Percentiles rank a stretch among this genome's conserved stretches.
phyloP scores from a whole-genome alignment of 1,140 invertebrate species.

The Diuraphis noxia region DNA sequence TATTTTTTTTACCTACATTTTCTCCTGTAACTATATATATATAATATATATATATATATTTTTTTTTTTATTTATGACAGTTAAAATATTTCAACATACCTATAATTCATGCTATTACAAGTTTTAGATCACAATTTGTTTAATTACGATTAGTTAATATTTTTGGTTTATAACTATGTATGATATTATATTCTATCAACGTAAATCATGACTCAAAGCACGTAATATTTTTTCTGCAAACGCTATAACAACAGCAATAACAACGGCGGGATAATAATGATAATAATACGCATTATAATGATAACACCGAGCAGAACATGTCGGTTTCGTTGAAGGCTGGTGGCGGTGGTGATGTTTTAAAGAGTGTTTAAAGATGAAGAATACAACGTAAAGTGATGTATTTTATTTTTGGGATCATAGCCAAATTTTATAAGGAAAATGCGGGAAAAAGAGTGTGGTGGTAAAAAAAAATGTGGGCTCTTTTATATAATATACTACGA shows the following conservation, averaged over 20 bases:
- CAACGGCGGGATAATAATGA: background rate
- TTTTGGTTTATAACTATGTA: background rate
- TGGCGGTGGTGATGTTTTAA: background rate
- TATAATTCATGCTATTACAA: too few species aligned
- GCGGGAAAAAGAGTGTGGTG: background rate
- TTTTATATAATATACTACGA: background rate
- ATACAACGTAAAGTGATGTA: background rate
- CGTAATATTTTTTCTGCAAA: background rate
- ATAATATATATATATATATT: too few species aligned
- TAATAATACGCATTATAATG: background rate
- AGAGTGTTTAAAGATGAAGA: background rate
- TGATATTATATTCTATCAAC: background rate
- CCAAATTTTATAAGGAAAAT: conserved; percentile 17
- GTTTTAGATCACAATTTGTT: too few species aligned
- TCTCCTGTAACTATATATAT: too few species aligned
- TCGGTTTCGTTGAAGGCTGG: background rate
- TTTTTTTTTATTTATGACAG: too few species aligned
- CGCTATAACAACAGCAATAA: background rate
- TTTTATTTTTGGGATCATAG: conserved; percentile 46
- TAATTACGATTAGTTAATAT: too few species aligned
- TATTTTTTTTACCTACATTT: background rate
- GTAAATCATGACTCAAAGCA: background rate
- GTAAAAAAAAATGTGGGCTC: background rate
- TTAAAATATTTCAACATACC: too few species aligned
- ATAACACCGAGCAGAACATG: background rate